Evolutionary conservation across 2,113 vertebrate genomes (phyloP).

Genomic region (Bubo bubo): DNA sequence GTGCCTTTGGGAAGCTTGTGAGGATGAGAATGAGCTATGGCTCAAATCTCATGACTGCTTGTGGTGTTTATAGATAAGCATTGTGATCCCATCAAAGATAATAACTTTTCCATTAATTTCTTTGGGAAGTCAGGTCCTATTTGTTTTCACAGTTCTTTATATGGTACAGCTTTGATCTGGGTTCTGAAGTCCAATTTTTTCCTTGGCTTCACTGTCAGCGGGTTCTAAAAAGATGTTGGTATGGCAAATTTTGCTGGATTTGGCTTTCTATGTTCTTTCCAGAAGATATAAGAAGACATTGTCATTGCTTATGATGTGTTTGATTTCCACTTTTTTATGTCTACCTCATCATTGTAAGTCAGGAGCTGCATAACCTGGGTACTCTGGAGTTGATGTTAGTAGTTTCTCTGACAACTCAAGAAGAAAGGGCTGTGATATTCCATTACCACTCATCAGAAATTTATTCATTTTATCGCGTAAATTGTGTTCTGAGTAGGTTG

Average conservation of each 20-base stretch:
- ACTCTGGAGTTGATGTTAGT: background rate
- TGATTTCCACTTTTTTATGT: background rate
- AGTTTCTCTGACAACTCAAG: background rate
- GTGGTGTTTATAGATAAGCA: background rate
- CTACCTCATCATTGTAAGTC: background rate
- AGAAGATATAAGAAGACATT: background rate
- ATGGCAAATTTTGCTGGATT: background rate
- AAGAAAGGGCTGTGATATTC: background rate
- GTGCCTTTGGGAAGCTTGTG: background rate
- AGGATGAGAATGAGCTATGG: background rate
- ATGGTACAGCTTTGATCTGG: background rate
- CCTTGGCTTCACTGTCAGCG: background rate
- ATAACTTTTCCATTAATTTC: background rate
- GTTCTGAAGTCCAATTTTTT: background rate
- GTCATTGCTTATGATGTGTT: background rate
- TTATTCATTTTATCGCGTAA: background rate
- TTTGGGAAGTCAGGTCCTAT: background rate
- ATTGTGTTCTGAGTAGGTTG: background rate
- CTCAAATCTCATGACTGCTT: background rate
- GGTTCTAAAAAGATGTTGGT: background rate
- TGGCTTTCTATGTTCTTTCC: background rate
- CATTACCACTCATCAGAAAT: background rate
- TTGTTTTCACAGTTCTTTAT: background rate
- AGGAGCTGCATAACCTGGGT: background rate
- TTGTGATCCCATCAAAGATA: background rate